Evolutionary conservation across 2,797 vertebrate species (phyloP).

Genomic region (Balearica regulorum): DNA sequence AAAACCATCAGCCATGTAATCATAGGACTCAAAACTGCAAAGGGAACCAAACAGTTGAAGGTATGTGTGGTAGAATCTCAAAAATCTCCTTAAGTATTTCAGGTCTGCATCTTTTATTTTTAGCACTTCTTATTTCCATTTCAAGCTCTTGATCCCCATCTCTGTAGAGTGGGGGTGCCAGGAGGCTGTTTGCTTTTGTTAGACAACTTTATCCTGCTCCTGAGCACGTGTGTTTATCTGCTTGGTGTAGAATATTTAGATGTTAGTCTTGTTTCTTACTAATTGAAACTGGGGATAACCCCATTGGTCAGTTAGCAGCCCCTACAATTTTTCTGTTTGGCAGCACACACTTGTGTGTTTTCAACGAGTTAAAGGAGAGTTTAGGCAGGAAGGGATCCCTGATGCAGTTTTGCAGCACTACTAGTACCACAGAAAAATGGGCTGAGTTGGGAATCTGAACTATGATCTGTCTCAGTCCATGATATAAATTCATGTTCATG

Average conservation of each 20-base stretch:
- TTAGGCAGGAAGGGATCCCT: not conserved
- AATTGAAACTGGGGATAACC: not conserved
- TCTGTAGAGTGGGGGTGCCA: not conserved
- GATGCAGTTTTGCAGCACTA: not conserved
- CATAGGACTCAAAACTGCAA: conserved; percentile 96
- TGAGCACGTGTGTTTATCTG: not conserved
- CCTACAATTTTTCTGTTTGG: not conserved
- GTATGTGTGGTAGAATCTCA: conserved; percentile 63
- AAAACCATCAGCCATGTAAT: conserved; percentile 99
- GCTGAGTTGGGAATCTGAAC: not conserved
- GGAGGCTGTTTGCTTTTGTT: not conserved
- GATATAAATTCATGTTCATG: not conserved
- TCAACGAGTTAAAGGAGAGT: not conserved
- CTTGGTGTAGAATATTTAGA: not conserved
- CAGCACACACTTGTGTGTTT: not conserved
- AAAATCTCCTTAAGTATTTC: not conserved
- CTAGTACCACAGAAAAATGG: not conserved
- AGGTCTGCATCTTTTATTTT: not conserved
- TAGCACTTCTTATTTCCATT: not conserved
- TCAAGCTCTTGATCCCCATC: not conserved
- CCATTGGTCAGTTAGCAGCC: not conserved
- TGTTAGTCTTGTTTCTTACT: not conserved
- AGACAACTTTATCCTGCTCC: not conserved
- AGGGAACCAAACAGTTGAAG: conserved; percentile 98
- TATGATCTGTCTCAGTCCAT: not conserved